Conservation (phyloP, 2,888 invertebrate species). For the Caenorhabditis zanzibari region DNA sequence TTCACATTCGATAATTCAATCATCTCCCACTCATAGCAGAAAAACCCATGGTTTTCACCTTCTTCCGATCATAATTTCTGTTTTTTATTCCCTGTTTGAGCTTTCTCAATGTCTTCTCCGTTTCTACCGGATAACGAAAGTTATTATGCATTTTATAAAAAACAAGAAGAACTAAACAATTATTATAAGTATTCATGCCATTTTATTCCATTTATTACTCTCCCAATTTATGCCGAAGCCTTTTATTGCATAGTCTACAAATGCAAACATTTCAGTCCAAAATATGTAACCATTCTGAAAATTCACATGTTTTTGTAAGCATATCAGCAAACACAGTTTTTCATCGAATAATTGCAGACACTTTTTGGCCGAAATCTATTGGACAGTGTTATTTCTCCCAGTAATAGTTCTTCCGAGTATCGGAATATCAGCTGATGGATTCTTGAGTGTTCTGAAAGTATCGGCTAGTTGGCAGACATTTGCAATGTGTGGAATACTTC, state of each 20-base stretch:
- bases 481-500: slow-evolving; percentile 44
- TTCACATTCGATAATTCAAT: slow-evolving; percentile 10
- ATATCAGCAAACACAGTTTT: background rate
- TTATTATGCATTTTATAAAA: slow-evolving; percentile 28
- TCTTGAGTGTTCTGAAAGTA: slow-evolving; percentile 17
- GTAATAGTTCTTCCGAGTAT: slow-evolving; percentile 31
- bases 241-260: slow-evolving; percentile 44
- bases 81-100: background rate
- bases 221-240: slow-evolving; percentile 42
- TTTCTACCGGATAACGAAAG: slow-evolving; percentile 47
- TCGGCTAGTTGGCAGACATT: slow-evolving; percentile 36
- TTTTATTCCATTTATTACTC: slow-evolving; percentile 36
- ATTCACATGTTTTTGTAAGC: slow-evolving; percentile 44
- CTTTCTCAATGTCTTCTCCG: too few species aligned
- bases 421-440: slow-evolving; percentile 41
- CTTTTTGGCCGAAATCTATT: slow-evolving; percentile 40
- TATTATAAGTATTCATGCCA: slow-evolving; percentile 32
- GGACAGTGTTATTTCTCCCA: slow-evolving; percentile 44
- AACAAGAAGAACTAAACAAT: slow-evolving; percentile 25
- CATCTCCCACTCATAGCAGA: slow-evolving; percentile 18
- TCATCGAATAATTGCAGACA: slow-evolving; percentile 15
- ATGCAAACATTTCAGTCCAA: slow-evolving; percentile 50
- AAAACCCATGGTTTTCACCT: background rate
- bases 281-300: slow-evolving; percentile 26
- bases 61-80: background rate